Evolutionary conservation across 2,113 vertebrate species (phyloP).

Genomic region (Notarius quadriscutis): DNA sequence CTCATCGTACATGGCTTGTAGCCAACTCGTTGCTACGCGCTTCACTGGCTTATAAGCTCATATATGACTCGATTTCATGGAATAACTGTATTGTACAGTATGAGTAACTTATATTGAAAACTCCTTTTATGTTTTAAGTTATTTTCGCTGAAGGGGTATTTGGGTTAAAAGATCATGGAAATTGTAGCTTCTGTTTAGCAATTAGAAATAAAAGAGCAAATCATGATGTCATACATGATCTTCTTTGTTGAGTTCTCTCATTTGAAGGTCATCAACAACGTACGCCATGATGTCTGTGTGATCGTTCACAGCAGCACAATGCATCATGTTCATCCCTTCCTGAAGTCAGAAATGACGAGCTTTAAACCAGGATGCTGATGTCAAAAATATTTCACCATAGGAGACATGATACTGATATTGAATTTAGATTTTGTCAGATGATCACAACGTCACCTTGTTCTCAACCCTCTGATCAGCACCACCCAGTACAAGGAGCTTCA

Average conservation of each 20-base stretch:
- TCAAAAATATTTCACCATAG: neutral
- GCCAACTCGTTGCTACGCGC: too few relatives aligned
- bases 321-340: constrained; percentile 85
- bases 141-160: neutral
- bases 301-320: constrained; percentile 88
- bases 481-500: constrained; percentile 82
- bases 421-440: neutral
- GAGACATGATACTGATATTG: neutral
- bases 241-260: constrained; percentile 81
- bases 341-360: constrained; percentile 54
- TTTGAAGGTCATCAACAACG: constrained; percentile 84
- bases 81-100: neutral
- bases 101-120: neutral
- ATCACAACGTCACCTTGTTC: constrained; percentile 73
- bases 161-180: neutral
- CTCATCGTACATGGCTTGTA: too few relatives aligned
- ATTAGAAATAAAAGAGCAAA: neutral
- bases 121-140: neutral
- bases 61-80: too few relatives aligned
- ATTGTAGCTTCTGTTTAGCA: neutral
- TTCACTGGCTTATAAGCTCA: too few relatives aligned
- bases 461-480: constrained; percentile 84
- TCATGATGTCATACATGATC: constrained; percentile 69
- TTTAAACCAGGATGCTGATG: neutral
- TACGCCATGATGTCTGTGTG: constrained; percentile 79